Percentiles rank a stretch among this genome's conserved stretches.
Conservation (phyloP, 1,140 invertebrate species). For the Ceratitis capitata region DNA sequence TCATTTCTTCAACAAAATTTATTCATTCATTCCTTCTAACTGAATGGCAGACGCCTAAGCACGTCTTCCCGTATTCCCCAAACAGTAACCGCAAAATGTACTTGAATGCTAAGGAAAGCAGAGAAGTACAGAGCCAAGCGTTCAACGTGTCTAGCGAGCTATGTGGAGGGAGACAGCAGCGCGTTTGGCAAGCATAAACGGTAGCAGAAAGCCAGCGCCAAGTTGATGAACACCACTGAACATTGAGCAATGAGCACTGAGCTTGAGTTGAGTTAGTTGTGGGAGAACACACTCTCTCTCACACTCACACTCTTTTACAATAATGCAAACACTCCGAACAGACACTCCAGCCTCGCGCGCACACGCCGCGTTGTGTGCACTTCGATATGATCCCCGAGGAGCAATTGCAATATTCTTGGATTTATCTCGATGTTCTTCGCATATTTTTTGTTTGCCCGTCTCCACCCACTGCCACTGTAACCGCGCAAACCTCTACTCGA, state of each 20-base stretch:
- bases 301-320: too few relatives aligned
- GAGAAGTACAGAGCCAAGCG: too few relatives aligned
- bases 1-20: neutral
- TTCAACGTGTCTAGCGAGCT: neutral
- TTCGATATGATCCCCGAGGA: conserved; percentile 1
- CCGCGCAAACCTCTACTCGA: too few relatives aligned
- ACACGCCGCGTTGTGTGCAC: neutral
- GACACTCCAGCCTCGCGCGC: neutral
- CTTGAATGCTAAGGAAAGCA: neutral
- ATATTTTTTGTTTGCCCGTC: too few relatives aligned
- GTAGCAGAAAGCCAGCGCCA: neutral
- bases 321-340: neutral
- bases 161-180: neutral
- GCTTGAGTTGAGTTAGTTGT: neutral
- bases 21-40: neutral
- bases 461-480: too few relatives aligned
- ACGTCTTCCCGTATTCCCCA: neutral
- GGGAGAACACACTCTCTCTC: neutral
- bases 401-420: conserved; percentile 16
- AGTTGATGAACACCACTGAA: neutral
- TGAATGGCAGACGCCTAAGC: neutral
- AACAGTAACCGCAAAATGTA: neutral
- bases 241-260: neutral
- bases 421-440: neutral
- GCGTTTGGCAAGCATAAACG: neutral